Evolutionary conservation across 2,797 vertebrate genomes (phyloP), one percentile per base, ranked within the genome.

Genomic region (Sebastes trivittatus): DNA sequence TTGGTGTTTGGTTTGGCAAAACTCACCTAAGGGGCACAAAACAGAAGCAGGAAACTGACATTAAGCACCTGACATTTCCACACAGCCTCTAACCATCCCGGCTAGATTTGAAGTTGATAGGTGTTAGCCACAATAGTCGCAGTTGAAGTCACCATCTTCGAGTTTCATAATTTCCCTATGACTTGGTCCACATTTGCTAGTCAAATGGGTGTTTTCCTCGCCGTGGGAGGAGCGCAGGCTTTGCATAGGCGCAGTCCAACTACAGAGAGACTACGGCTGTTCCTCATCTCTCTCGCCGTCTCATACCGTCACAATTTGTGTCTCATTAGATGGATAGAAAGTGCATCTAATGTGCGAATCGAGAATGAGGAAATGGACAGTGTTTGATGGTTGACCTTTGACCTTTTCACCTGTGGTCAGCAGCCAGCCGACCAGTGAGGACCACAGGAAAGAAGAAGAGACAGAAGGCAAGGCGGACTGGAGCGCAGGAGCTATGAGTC

Each of bases 161-260:
- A 55, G 77, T 84, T 86, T 62, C 3, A 56, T 68, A 38, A 84
- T 89, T 91, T 90, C 67, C 86, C 73, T 90, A 18, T 64, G 86
- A 86, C 88, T 81, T 78, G 65, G 78, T 52, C 36, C 84, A 80
- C 65, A 95, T 96, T 96, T 96, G 94, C 72, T 76, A 96, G 88
- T 94, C 94, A 96, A 96, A 96, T 88, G 18, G 65, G 55, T 82
- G 70, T 85, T 73, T 89, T 82, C 75, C 64, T 77, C 8, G 1
- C 74, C 55, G 85, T 85, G 84, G 92, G 88, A 84, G 93, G 88
- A 79, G 79, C 66, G 29, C 68, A 16, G 38, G 63, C 72, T 95
- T 95, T 95, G 94, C 94, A 94, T 94, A 82, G 76, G 71, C 81
- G 81, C 78, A 85, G 78, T 78, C 89, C 72, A 82, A 52, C 87